phyloP scores from a whole-genome alignment of 2,113 vertebrate genomes.

The Syngnathus floridae region DNA sequence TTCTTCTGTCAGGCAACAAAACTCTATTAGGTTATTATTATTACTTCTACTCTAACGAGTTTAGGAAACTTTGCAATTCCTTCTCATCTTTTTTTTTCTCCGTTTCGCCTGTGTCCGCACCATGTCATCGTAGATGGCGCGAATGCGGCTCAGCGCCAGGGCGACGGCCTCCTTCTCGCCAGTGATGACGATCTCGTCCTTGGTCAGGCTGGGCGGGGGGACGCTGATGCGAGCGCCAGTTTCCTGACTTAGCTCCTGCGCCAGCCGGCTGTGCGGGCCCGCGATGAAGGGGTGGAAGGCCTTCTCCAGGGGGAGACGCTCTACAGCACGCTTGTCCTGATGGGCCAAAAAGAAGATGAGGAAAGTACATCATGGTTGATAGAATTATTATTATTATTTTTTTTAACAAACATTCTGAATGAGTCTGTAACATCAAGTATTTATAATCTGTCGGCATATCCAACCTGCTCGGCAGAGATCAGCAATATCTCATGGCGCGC shows the following conservation, averaged over 20 bases:
- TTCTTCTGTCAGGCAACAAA: constrained; percentile 76
- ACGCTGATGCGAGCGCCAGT: constrained; percentile 94
- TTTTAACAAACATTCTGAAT: no score
- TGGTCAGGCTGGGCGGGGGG: constrained; percentile 92
- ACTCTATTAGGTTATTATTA: no score
- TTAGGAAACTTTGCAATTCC: no score
- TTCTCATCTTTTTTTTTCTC: no score
- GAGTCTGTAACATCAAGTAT: no score
- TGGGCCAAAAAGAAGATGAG: no score
- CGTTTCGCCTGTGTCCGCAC: constrained; percentile 50
- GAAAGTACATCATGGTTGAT: no score
- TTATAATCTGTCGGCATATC: no score
- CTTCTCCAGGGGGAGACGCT: constrained; percentile 93
- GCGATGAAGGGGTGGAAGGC: constrained; percentile 97
- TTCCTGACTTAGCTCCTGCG: constrained; percentile 92
- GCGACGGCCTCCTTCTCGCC: constrained; percentile 97
- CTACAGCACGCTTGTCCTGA: constrained; percentile 95
- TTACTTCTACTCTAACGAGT: no score
- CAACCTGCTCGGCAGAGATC: constrained; percentile 97
- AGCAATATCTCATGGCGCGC: constrained; percentile 94
- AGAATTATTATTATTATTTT: no score
- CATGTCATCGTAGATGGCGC: constrained; percentile 85
- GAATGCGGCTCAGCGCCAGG: constrained; percentile 77
- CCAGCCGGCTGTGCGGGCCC: constrained; percentile 87
- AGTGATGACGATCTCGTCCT: constrained; percentile 95